phyloP scores from a whole-genome alignment of 2,797 vertebrate genomes.

The Nannoperca obscura region DNA sequence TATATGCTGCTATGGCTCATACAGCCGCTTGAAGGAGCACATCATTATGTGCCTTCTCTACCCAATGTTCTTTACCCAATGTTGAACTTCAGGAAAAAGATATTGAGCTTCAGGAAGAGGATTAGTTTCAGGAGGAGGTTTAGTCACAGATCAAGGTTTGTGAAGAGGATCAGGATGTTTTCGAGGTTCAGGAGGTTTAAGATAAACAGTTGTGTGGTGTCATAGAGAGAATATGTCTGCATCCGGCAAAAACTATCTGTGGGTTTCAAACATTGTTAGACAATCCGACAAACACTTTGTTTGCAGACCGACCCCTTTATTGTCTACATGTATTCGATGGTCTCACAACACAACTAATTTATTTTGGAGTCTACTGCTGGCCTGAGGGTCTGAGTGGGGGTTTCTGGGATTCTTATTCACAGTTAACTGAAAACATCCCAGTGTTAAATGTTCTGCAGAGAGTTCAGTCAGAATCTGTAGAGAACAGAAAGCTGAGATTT shows the following conservation, averaged over 20 bases:
- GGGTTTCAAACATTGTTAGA: neutral
- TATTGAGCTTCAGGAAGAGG: too few relatives aligned
- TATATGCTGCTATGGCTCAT: neutral
- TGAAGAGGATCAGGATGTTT: neutral
- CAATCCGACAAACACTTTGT: neutral
- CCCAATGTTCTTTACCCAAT: too few relatives aligned
- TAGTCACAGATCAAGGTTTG: neutral
- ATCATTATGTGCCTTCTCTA: neutral
- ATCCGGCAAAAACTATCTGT: too few relatives aligned
- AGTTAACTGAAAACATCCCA: neutral
- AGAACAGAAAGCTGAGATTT: slow-evolving; percentile 34
- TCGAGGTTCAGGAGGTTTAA: neutral
- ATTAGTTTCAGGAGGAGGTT: too few relatives aligned
- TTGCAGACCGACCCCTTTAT: neutral
- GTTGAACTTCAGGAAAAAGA: neutral
- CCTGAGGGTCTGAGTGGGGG: neutral
- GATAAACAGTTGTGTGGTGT: neutral
- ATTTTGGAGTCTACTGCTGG: slow-evolving; percentile 19
- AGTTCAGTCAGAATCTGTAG: slow-evolving; percentile 20
- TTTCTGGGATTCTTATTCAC: neutral
- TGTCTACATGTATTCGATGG: neutral
- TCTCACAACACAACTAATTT: neutral
- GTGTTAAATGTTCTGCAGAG: slow-evolving; percentile 43
- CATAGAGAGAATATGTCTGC: too few relatives aligned
- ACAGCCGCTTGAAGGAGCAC: neutral